phyloP scores from a whole-genome alignment of 64 coral and sea anemone species.

The Actinia equina region DNA sequence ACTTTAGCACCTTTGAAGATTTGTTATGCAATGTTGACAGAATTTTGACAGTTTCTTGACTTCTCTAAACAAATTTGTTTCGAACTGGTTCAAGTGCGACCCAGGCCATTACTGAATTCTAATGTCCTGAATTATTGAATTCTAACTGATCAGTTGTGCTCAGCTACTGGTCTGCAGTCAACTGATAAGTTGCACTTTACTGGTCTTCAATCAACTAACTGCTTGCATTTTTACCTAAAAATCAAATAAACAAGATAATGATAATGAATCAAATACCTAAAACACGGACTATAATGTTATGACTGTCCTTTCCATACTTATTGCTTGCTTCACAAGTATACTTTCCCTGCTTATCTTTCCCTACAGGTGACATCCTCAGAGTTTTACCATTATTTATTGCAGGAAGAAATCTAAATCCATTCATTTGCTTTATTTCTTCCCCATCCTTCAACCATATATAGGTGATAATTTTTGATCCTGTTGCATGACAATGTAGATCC shows the following conservation, averaged over 20 bases:
- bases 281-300: neutral
- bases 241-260: neutral
- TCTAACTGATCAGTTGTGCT: too few relatives aligned
- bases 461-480: neutral
- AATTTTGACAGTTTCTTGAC: too few relatives aligned
- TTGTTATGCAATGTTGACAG: too few relatives aligned
- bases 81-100: too few relatives aligned
- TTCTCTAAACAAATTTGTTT: too few relatives aligned
- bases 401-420: neutral
- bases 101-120: too few relatives aligned
- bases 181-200: neutral
- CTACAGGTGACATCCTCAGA: neutral
- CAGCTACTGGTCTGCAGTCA: too few relatives aligned
- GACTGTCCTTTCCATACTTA: neutral
- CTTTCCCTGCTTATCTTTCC: neutral
- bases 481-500: neutral
- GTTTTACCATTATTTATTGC: neutral
- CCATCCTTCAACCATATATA: neutral
- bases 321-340: conserved; percentile 3
- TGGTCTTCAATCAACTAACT: neutral
- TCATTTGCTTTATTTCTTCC: neutral
- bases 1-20: too few relatives aligned
- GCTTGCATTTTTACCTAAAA: too few relatives aligned
- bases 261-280: neutral
- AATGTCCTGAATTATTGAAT: too few relatives aligned